Evolutionary conservation across 2,797 vertebrate species (phyloP).

Genomic region (Nannoperca obscura): DNA sequence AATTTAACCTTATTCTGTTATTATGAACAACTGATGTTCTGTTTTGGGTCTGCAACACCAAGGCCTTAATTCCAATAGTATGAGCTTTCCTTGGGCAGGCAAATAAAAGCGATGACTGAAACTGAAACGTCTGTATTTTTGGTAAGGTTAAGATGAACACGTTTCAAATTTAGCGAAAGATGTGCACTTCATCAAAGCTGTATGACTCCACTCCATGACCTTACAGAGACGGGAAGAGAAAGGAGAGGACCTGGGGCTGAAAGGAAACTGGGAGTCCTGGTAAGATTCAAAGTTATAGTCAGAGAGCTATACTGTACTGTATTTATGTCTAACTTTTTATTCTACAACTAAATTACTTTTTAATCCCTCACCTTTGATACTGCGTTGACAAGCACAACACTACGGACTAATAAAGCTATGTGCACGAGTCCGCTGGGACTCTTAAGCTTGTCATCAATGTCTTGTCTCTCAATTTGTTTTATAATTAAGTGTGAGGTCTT

Average conservation of each 20-base stretch:
- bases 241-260: not conserved
- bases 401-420: no score
- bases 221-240: not conserved
- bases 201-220: not conserved
- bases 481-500: not conserved
- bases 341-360: no score
- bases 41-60: constrained; percentile 20
- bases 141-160: not conserved
- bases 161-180: not conserved
- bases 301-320: not conserved
- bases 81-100: not conserved
- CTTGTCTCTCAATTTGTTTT: no score
- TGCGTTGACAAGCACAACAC: not conserved
- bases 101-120: constrained; percentile 7
- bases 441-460: no score
- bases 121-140: not conserved
- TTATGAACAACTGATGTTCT: constrained; percentile 43
- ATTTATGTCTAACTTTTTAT: no score
- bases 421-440: not conserved
- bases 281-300: not conserved
- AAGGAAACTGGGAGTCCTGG: not conserved
- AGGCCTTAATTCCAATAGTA: constrained; percentile 1
- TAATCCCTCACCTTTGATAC: not conserved
- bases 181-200: not conserved
- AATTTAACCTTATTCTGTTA: constrained; percentile 50